Evolutionary conservation across 1,140 invertebrate genomes (phyloP).

Genomic region (Megalopta genalis): DNA sequence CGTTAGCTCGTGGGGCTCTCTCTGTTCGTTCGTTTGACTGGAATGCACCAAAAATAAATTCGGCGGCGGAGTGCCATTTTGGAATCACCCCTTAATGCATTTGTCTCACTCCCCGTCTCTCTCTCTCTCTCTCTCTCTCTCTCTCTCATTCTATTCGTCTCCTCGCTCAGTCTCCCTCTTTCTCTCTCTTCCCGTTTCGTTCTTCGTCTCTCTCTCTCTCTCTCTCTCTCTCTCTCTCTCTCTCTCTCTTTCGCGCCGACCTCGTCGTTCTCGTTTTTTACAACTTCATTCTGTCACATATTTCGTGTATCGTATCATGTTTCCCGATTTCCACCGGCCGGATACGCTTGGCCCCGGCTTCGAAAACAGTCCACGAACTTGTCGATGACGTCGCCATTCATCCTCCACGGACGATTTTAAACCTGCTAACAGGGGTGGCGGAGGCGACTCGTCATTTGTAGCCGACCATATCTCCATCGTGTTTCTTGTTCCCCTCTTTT

Average conservation of each 20-base stretch:
- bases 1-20: slow-evolving; percentile 21
- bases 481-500: no score
- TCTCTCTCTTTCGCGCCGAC: neutral
- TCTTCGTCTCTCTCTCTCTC: neutral
- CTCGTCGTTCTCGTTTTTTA: neutral
- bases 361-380: no score
- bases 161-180: no score
- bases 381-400: no score
- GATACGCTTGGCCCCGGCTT: neutral
- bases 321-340: neutral
- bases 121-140: slow-evolving; percentile 3
- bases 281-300: slow-evolving; percentile 21
- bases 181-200: neutral
- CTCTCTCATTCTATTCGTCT: neutral
- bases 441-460: no score
- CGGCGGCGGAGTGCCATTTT: slow-evolving; percentile 47
- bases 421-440: no score
- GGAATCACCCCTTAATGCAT: slow-evolving; percentile 38
- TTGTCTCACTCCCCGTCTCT: slow-evolving; percentile 18
- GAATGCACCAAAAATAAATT: slow-evolving; percentile 74
- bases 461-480: no score
- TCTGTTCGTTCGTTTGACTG: slow-evolving; percentile 51
- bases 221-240: neutral
- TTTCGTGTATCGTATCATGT: slow-evolving; percentile 29
- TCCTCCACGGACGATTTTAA: no score